Evolutionary conservation across 2,797 vertebrate species (phyloP), one percentile per base, ranked within the genome.

Genomic region (Parotocinclus haroldoi): DNA sequence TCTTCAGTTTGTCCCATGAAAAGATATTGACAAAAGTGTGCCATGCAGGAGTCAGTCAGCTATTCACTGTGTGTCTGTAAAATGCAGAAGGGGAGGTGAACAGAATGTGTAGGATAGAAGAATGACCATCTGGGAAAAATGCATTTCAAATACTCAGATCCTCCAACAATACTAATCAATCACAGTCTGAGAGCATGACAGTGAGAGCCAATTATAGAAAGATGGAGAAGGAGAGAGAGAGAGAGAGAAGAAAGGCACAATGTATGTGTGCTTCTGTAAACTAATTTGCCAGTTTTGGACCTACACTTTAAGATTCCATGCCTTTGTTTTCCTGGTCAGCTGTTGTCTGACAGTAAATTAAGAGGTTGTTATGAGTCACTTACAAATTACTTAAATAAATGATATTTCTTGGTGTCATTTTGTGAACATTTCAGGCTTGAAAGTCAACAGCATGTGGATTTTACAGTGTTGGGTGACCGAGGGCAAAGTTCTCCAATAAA

Each of bases 141-240:
- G 53, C 8, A 0, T 62, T 39, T 72, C 72, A 67, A 69, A 78
- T 80, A 78, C 63, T 75, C 71, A 74, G 63, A 67, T 44, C 65
- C 66, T 61, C 68, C 53, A 67, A 81, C 72, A 81, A 52, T 78
- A 77, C 80, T 86, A 84, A 80, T 86, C 82, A 80, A 69, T 65
- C 55, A 42, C 42, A 45, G 9, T 84, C 82, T 82, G 7, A 39
- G 9, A 1, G 63, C 69, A 72, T 72, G 75, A 78, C 73, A 63
- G 69, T 16, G 58, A 17, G n/a, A 68, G 42, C 74, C 79, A 85
- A 83, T 84, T 82, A 85, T 63, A 75, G 42, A 48, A 68, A 39
- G 11, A 68, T 5, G 10, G 50, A 42, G 60, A 57, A 12, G 19
- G 19, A 61, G 10, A 50, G 27, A 57, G 38, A 45, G 18, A 53